Base-by-base conservation (phyloP, 2,113 vertebrate genomes). In the Jaculus jaculus region DNA sequence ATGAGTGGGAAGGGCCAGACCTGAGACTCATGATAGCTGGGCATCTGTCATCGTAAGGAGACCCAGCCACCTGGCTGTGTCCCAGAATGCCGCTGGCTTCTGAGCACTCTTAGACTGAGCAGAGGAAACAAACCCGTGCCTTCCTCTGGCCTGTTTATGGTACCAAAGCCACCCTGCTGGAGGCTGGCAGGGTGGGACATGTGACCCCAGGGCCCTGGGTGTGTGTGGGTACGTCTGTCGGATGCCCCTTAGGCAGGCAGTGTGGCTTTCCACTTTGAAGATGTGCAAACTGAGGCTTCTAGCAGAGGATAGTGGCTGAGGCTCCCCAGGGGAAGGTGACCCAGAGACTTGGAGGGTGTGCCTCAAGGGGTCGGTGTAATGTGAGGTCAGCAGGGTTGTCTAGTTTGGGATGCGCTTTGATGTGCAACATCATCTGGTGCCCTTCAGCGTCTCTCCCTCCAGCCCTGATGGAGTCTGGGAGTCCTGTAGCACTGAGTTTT, bases 361-460 rank as follows among this genome's bases (percentile, higher is more conserved):
- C 26, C 58, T 80, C 20, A 11, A 65, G 68, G 77, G n/a, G n/a
- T 39, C 66, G 30, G 58, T 2, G 24, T 54, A 30, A 42, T 7
- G 3, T 20, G 20, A 42, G 21, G 47, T 47, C 51, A 39, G 54
- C 6, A n/a, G 12, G 74, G 34, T 30, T 65, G 39, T 28, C 15
- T 28, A 21, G 5, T 28, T 30, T 74, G 54, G 42, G 30, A 34
- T 20, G 18, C 30, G 63, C 34, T 30, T 47, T 65, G 78, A 47
- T 1, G 0, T 12, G 3, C 26, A 26, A 18, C 60, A 6, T 4
- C 8, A 6, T 23, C 42, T 15, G 23, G 65, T n/a, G 2, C 16
- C 12, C 63, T 42, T 1, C 1, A 5, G 8, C 21, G 42, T 84
- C 34, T 16, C 4, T 34, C 75, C 66, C 16, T 51, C 34, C 4